phyloP scores from a whole-genome alignment of 1,140 invertebrate genomes.

The Cotesia typhae region DNA sequence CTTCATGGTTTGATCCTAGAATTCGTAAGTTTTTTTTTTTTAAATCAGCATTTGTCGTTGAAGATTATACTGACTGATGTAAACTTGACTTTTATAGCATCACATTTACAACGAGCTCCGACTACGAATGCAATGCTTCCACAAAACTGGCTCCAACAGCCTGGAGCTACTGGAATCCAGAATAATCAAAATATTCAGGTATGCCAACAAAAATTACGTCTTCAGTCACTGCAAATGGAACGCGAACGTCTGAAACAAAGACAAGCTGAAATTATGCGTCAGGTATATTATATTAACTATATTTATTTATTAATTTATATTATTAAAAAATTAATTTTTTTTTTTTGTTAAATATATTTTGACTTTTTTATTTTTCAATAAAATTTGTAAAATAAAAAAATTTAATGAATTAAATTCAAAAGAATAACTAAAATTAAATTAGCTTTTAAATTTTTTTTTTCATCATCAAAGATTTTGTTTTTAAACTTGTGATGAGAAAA shows the following conservation, averaged over 20 bases:
- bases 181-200: conserved; percentile 70
- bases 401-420: conserved; percentile 5
- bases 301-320: background rate
- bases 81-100: conserved; percentile 66
- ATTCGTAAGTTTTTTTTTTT: conserved; percentile 80
- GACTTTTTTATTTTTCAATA: background rate
- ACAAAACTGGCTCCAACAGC: conserved; percentile 66
- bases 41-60: background rate
- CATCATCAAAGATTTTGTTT: too few relatives aligned
- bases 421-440: background rate
- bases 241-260: conserved; percentile 85
- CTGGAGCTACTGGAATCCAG: conserved; percentile 61
- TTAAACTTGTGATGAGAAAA: too few relatives aligned
- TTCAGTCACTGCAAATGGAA: conserved; percentile 87
- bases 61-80: background rate
- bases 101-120: conserved; percentile 77
- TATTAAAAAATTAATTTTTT: conserved; percentile 15
- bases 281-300: conserved; percentile 67
- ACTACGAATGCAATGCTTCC: conserved; percentile 68
- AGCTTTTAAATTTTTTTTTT: too few relatives aligned
- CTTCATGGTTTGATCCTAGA: conserved; percentile 97
- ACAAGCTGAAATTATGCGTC: conserved; percentile 87
- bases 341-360: conserved; percentile 23
- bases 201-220: conserved; percentile 79
- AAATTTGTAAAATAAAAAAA: conserved; percentile 11